Evolutionary conservation across 2,797 vertebrate species (phyloP), one percentile per base, ranked within the genome.

Genomic region (Hybognathus amarus): DNA sequence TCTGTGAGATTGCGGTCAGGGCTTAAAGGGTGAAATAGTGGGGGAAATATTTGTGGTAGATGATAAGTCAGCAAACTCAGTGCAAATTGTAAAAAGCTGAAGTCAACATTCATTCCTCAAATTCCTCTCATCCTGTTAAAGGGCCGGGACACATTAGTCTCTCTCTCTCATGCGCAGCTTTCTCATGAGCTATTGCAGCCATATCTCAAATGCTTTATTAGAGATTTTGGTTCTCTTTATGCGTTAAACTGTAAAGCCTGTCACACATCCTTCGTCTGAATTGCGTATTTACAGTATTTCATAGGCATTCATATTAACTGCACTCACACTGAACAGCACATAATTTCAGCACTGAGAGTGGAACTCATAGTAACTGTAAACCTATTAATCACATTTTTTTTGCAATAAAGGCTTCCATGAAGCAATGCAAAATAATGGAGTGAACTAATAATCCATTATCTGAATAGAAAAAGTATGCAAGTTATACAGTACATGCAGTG

Each of bases 11-110:
- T 85, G 82, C 36, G 79, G 85, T 90, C 85, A 82, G 71, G 47
- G 45, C 86, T 86, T 87, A 86, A 83, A 87, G 85, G 81, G 85
- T 89, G 86, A 90, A 91, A 91, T 90, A 80, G 85, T 85, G 87
- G 85, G 88, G 86, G 85, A 40, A 77, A 90, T 89, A 76, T 89
- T 85, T 88, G 89, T 85, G 85, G 85, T 87, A 82, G 85, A 75
- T 84, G 86, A 88, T 86, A 56, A 89, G 84, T 80, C 88, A 84
- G 88, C 85, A 33, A 88, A 88, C 86, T 88, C 77, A 80, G 63
- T 22, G 56, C 52, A 86, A 86, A 85, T 85, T 75, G 77, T 81
- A 85, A 86, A 85, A 83, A 79, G 86, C 83, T 89, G 87, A 86
- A 88, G 86, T 88, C 88, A 89, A 89, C 88, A 88, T 85, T 74